Evolutionary conservation across 2,113 vertebrate species (phyloP).

Genomic region (Triplophysa rosa): DNA sequence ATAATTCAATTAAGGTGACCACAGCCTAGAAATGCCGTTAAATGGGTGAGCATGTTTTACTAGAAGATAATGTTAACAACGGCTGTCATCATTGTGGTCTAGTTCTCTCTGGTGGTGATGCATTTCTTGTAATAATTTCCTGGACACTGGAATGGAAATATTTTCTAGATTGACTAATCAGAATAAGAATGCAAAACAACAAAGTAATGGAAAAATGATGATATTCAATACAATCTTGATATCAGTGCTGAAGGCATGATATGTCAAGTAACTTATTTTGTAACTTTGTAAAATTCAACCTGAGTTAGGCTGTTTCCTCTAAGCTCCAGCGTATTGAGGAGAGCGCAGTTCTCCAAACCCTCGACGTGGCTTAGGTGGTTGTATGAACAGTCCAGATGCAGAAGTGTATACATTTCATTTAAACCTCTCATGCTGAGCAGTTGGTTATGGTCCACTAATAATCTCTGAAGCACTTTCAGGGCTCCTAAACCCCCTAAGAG

Average conservation of each 20-base stretch:
- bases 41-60: constrained; percentile 43
- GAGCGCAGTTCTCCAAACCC: constrained; percentile 82
- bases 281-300: constrained; percentile 69
- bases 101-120: background rate
- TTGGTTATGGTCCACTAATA: constrained; percentile 88
- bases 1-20: constrained; percentile 43
- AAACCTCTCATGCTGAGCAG: constrained; percentile 87
- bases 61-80: constrained; percentile 44
- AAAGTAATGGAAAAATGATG: constrained; percentile 5
- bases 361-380: constrained; percentile 84
- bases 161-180: background rate
- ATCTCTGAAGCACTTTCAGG: constrained; percentile 79
- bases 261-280: background rate
- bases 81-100: constrained; percentile 31
- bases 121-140: constrained; percentile 11
- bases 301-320: constrained; percentile 86
- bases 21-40: constrained; percentile 25
- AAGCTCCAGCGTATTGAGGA: constrained; percentile 86
- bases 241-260: background rate
- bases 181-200: background rate
- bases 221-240: background rate
- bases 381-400: constrained; percentile 86
- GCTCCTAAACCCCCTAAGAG: constrained; percentile 83
- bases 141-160: background rate
- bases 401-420: constrained; percentile 74